phyloP scores from a whole-genome alignment of 2,888 invertebrate species.

The Meiosimyza platycephala region DNA sequence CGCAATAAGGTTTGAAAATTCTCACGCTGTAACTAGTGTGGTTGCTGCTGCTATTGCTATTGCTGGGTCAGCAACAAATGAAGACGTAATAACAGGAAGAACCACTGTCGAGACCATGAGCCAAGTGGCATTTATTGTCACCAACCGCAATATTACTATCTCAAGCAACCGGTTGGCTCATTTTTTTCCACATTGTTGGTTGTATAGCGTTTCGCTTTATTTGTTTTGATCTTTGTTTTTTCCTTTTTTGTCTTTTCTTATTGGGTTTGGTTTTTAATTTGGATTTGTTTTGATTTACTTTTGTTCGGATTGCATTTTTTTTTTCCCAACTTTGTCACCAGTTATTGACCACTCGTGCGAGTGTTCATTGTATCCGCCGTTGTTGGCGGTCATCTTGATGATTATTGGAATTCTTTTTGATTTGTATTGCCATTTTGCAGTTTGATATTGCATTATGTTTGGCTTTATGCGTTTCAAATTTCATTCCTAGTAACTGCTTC shows the following conservation, averaged over 20 bases:
- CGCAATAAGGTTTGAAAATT: constrained; percentile 2
- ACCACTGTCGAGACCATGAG: constrained; percentile 7
- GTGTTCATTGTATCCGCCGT: neutral
- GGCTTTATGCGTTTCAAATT: constrained; percentile 22
- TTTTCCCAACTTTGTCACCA: neutral
- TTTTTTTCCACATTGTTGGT: neutral
- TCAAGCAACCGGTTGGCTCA: neutral
- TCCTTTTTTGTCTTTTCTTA: neutral
- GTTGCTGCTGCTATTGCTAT: neutral
- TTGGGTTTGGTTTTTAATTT: constrained; percentile 5
- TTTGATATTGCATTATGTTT: constrained; percentile 20
- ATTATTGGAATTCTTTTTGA: constrained; percentile 30
- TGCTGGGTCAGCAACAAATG: constrained; percentile 24
- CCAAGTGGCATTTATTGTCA: constrained; percentile 43
- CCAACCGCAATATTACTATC: constrained; percentile 20
- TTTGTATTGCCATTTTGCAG: neutral
- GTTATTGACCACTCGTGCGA: constrained; percentile 22
- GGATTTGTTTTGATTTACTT: constrained; percentile 7
- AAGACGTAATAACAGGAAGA: constrained; percentile 22
- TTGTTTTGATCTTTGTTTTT: neutral
- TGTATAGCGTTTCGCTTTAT: neutral
- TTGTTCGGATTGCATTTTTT: neutral
- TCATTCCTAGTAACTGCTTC: neutral
- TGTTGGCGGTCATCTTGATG: constrained; percentile 7
- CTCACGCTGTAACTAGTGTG: constrained; percentile 35